Conservation (phyloP, 2,888 invertebrate species). For the Cerceris rybyensis region DNA sequence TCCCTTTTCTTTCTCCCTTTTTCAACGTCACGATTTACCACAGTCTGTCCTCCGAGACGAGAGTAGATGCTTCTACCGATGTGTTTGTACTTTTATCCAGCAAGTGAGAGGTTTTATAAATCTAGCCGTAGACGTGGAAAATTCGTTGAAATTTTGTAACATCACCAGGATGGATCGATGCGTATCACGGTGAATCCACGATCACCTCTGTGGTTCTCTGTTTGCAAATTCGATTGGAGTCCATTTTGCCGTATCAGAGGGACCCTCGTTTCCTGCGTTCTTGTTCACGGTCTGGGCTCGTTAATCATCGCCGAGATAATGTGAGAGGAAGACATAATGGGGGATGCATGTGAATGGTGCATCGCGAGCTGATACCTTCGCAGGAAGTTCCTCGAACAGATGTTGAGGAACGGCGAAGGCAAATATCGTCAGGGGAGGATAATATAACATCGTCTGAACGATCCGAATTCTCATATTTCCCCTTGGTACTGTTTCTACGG, state of each 20-base stretch:
- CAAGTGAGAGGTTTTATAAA: too few relatives aligned
- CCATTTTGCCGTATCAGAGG: conserved; percentile 43
- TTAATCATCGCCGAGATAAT: conserved; percentile 63
- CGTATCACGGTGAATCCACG: neutral
- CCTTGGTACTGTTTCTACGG: too few relatives aligned
- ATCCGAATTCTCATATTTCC: neutral
- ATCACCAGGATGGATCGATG: too few relatives aligned
- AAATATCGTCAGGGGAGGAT: conserved; percentile 19
- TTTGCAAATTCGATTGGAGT: conserved; percentile 59
- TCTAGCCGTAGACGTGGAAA: too few relatives aligned
- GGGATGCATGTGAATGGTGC: conserved; percentile 53
- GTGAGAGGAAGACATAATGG: conserved; percentile 58
- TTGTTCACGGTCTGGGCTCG: conserved; percentile 50
- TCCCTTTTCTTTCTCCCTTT: conserved; percentile 29
- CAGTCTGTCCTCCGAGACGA: conserved; percentile 13
- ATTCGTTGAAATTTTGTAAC: too few relatives aligned
- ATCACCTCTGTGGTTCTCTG: conserved; percentile 17
- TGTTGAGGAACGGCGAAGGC: conserved; percentile 47
- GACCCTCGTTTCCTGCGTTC: conserved; percentile 47
- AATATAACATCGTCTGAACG: conserved; percentile 38
- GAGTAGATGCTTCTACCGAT: too few relatives aligned
- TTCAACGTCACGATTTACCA: conserved; percentile 36
- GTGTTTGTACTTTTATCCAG: too few relatives aligned
- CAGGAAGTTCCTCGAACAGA: conserved; percentile 41
- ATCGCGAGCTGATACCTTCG: conserved; percentile 51